Conservation (phyloP, 2,797 vertebrate genomes). For the Lutjanus argentimaculatus region DNA sequence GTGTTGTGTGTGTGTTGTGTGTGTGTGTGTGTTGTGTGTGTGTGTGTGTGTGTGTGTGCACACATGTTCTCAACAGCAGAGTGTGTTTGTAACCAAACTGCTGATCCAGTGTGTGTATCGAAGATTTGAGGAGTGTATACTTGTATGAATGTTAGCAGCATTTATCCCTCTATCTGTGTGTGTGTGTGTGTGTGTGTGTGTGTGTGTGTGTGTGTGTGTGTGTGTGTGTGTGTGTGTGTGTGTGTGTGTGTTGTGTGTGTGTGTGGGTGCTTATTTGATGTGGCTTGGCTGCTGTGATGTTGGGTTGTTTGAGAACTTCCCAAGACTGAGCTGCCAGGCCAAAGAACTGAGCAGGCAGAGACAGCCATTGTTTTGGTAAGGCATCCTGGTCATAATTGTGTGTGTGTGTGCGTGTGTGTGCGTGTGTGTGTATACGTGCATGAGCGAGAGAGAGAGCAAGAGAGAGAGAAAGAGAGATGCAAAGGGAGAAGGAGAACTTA, state of each 20-base stretch:
- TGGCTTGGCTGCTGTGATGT: slow-evolving; percentile 78
- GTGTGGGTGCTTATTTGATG: slow-evolving; percentile 72
- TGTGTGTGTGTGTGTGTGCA: slow-evolving; percentile 38
- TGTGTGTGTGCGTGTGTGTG: slow-evolving; percentile 34
- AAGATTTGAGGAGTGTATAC: slow-evolving; percentile 25
- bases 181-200: slow-evolving; percentile 35
- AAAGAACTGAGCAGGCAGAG: slow-evolving; percentile 67
- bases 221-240: slow-evolving; percentile 32
- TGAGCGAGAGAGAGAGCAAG: slow-evolving; percentile 12
- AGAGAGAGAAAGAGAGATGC: slow-evolving; percentile 23
- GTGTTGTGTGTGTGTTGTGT: slow-evolving; percentile 45
- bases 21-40: slow-evolving; percentile 44
- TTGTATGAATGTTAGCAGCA: slow-evolving; percentile 45
- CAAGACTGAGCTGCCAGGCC: slow-evolving; percentile 64
- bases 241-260: slow-evolving; percentile 25
- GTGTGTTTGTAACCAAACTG: slow-evolving; percentile 38
- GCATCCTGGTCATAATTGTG: slow-evolving; percentile 54
- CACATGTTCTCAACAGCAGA: slow-evolving; percentile 27
- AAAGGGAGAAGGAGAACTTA: slow-evolving; percentile 20
- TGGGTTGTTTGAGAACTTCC: slow-evolving; percentile 79
- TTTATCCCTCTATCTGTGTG: slow-evolving; percentile 34
- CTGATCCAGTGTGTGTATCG: slow-evolving; percentile 47
- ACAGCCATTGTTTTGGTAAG: slow-evolving; percentile 79
- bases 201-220: slow-evolving; percentile 22
- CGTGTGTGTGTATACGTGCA: slow-evolving; percentile 13